These are phyloP conservation scores for Rattus norvegicus DNA, from an alignment of 2,113 vertebrate genomes.

Conservation along the genomic window DNA sequence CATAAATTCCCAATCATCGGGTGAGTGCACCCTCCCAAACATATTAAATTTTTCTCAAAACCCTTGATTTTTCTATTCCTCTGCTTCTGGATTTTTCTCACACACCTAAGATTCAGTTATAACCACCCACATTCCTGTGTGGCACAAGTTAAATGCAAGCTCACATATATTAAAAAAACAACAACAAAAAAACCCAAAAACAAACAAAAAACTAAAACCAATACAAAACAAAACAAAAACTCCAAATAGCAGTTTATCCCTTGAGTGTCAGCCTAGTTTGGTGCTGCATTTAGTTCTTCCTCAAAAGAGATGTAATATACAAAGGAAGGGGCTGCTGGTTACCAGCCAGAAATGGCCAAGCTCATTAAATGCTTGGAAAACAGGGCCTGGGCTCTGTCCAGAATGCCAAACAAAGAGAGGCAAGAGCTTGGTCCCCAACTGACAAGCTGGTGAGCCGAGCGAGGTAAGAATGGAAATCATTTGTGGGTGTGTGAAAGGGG, in stretches of 20 bases:
- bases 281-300: constrained; percentile 34
- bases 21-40: neutral
- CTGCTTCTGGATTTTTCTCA: constrained; percentile 37
- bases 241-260: neutral
- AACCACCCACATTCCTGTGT: neutral
- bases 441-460: constrained; percentile 43
- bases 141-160: neutral
- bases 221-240: neutral
- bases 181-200: neutral
- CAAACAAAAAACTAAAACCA: neutral
- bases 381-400: constrained; percentile 68
- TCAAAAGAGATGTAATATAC: constrained; percentile 8
- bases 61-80: neutral
- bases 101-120: neutral
- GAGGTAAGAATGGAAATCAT: constrained; percentile 69
- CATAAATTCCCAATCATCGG: neutral
- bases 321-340: constrained; percentile 65
- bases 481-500: constrained; percentile 12
- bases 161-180: neutral
- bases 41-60: neutral
- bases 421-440: constrained; percentile 52
- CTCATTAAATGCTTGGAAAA: constrained; percentile 76
- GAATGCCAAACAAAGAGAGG: constrained; percentile 67
- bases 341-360: constrained; percentile 67
- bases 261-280: constrained; percentile 11